phyloP scores from a whole-genome alignment of 2,113 vertebrate species.

The Pionites leucogaster region DNA sequence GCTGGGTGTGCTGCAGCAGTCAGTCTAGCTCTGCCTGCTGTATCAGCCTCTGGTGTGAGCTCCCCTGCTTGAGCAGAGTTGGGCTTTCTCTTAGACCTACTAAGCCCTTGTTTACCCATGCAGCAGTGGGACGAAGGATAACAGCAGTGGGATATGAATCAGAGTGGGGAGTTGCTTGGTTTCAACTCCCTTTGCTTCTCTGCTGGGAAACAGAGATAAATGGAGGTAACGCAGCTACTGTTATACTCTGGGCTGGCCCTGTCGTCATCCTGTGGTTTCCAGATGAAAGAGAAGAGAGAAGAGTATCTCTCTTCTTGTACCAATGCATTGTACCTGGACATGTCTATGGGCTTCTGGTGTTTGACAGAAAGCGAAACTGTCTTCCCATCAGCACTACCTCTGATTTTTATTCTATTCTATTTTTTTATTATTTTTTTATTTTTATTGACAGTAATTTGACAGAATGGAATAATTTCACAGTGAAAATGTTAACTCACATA shows the following conservation, averaged over 20 bases:
- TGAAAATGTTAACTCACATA: not conserved
- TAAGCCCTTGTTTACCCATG: not conserved
- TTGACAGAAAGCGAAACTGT: not conserved
- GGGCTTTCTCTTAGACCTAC: not conserved
- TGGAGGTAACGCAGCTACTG: not conserved
- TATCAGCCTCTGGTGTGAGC: not conserved
- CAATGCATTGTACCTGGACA: not conserved
- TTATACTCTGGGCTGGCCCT: not conserved
- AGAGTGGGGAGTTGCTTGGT: not conserved
- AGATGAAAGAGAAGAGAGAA: not conserved
- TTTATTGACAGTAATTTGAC: not conserved
- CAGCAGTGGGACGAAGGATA: not conserved
- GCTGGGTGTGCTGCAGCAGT: fast-evolving
- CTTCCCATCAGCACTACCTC: not conserved
- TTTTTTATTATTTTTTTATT: not conserved
- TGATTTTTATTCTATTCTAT: too few species aligned
- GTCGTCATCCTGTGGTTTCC: not conserved
- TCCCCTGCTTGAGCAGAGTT: too few species aligned
- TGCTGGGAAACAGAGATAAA: not conserved
- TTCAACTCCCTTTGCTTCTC: not conserved
- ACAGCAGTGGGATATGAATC: not conserved
- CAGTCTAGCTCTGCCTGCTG: fast-evolving
- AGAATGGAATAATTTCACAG: not conserved
- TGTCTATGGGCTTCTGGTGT: not conserved
- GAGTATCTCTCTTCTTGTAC: not conserved